Evolutionary conservation across 2,888 invertebrate genomes (phyloP), one percentile per base, ranked within the genome.

Genomic region (Horisme vitalbata): DNA sequence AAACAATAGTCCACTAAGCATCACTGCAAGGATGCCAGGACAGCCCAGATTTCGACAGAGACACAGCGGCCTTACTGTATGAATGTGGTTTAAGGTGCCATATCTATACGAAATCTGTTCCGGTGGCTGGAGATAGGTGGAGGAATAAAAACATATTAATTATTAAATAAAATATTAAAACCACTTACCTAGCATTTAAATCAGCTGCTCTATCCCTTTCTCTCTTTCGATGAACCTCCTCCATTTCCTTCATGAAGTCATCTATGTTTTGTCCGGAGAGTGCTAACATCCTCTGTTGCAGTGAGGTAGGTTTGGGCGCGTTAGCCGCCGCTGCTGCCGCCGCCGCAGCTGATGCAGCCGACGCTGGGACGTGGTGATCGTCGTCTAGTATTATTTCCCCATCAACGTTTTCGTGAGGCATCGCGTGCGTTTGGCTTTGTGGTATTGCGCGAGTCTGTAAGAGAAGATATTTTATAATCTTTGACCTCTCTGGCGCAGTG

Each of bases 191-290:
- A 1, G 91, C 91, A 63, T 80, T 91, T 34, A 93, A 82, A 68
- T 93, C 93, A 10, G 92, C 91, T 0, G 91, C 91, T 58, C 93
- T 83, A 61, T 94, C 93, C n/a, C 91, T 83, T 68, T 93, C 95
- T 52, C 93, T 91, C 73, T 95, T 95, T 68, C 93, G 93, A 59
- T 95, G 95, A 0, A 95, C 95, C 51, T 94, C 95, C 81, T 96
- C 96, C 95, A 95, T 96, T 90, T 97, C 97, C 69, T 96, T 95
- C 95, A 97, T 96, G 63, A 97, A 97, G 54, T 95, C 95, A 63
- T 97, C 97, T 11, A 97, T 95, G 68, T 97, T 96, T 83, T 97
- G 97, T 0, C 97, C 96, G 7, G 96, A 95, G 67, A 96, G 91
- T n/a, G 94, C 94, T 65, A 96, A 84, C 96, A 96, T 96, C 60